phyloP scores from a whole-genome alignment of 1,140 invertebrate species.

The Asbolus verrucosus region DNA sequence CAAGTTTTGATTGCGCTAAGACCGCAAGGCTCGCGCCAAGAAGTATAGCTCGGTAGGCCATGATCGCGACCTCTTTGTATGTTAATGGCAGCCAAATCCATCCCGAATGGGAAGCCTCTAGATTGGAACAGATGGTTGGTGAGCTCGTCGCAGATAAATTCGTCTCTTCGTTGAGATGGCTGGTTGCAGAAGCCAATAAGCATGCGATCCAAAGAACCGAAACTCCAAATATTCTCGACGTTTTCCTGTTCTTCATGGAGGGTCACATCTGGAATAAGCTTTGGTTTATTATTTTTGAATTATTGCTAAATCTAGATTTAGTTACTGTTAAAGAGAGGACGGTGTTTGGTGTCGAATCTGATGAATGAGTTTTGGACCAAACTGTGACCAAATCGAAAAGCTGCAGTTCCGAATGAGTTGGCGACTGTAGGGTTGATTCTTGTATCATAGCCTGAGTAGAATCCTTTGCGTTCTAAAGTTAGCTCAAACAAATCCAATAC shows the following conservation, averaged over 20 bases:
- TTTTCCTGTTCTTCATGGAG: constrained; percentile 80
- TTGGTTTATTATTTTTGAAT: constrained; percentile 1
- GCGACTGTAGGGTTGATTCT: constrained; percentile 87
- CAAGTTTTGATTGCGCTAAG: constrained; percentile 78
- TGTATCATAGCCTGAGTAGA: constrained; percentile 80
- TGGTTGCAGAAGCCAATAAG: constrained; percentile 83
- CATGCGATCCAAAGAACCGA: constrained; percentile 83
- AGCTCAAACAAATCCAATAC: constrained; percentile 80
- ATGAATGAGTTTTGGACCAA: constrained; percentile 85
- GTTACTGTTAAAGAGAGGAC: constrained; percentile 76
- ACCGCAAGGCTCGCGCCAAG: constrained; percentile 85
- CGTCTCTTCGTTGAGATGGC: constrained; percentile 82
- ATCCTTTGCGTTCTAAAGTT: constrained; percentile 73
- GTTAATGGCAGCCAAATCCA: constrained; percentile 91
- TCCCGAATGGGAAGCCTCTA: constrained; percentile 76
- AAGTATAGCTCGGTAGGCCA: constrained; percentile 85
- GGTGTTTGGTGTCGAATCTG: constrained; percentile 74
- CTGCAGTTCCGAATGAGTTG: constrained; percentile 94
- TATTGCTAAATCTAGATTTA: constrained; percentile 21
- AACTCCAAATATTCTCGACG: constrained; percentile 73
- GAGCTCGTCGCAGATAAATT: constrained; percentile 84
- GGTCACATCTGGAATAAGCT: constrained; percentile 74
- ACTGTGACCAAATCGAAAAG: constrained; percentile 96
- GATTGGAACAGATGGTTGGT: constrained; percentile 91
- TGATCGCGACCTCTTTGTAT: constrained; percentile 92